phyloP scores from a whole-genome alignment of 2,888 invertebrate genomes.

The Deroplatys truncata region DNA sequence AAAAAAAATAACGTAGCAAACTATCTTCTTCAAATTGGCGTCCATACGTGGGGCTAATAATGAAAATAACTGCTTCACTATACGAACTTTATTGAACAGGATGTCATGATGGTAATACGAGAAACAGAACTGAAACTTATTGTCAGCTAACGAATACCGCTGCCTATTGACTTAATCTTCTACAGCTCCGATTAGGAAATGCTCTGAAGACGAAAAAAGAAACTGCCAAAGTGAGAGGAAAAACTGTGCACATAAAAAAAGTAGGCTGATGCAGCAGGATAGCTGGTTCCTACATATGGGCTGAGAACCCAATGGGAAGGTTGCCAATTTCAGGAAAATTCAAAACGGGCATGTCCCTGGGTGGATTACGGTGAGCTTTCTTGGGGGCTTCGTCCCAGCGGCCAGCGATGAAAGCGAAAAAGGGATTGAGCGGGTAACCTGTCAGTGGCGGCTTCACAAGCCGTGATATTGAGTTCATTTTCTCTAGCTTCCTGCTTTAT shows the following conservation, averaged over 20 bases:
- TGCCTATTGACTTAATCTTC: too few species aligned
- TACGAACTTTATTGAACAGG: too few species aligned
- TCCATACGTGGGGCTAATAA: too few species aligned
- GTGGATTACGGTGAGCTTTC: background rate
- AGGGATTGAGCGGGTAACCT: background rate
- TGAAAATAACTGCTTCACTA: too few species aligned
- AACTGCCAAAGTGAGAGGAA: background rate
- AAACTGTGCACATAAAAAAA: background rate
- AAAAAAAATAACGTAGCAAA: too few species aligned
- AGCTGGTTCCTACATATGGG: background rate
- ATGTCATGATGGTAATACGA: too few species aligned
- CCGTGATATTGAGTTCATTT: background rate
- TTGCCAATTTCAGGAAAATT: background rate
- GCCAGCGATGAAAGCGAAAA: background rate
- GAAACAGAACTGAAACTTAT: too few species aligned
- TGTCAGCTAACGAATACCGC: too few species aligned
- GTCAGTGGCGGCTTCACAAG: background rate
- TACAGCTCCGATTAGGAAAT: too few species aligned
- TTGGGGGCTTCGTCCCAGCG: background rate
- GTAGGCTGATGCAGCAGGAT: background rate
- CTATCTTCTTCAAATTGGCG: too few species aligned
- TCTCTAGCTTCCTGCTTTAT: too few species aligned
- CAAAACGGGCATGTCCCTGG: background rate
- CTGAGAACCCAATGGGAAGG: background rate
- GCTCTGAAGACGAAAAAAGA: too few species aligned